Evolutionary conservation across 2,113 vertebrate species (phyloP), one percentile per base, ranked within the genome.

Genomic region (Sphaerodactylus townsendi): DNA sequence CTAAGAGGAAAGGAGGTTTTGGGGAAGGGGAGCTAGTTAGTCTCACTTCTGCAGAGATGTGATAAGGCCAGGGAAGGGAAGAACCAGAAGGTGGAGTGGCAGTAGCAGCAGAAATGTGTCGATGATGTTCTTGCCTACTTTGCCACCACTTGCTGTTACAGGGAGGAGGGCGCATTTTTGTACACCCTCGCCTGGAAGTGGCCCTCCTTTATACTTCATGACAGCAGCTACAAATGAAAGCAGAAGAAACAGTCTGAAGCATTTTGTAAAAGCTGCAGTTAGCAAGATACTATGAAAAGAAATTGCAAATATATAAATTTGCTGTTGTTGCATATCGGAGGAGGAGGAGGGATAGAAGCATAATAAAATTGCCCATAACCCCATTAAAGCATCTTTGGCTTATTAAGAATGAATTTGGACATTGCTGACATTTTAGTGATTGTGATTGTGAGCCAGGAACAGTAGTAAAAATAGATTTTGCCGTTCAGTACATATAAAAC

Each of bases 401-500:
- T 82, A 41, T n/a, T 59, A 71, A 90, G 85, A 79, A 89, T 77
- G 83, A 90, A 83, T 77, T 91, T 44, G 88, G 87, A 90, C 41
- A 82, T 88, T 77, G 74, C 0, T 89, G 83, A 82, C 50, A 77
- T 76, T 90, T 92, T 85, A 90, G 74, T 80, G 72, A 66, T 39
- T 70, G 35, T 23, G 82, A 86, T 88, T 46, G 84, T 78, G 64
- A 83, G 39, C 65, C 85, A 81, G 9, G 77, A 90, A 93, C 73
- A 17, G 59, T 48, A 90, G 85, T 86, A 88, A 88, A 91, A 91
- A 86, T 91, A 85, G 89, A 87, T 90, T 92, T 33, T 87, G 39
- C 77, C 69, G 59, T 75, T 37, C 21, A 85, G 81, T 77, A 59
- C 35, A 33, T 82, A 78, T 88, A 92, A 92, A 93, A 90, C 3